A percentile compares a stretch with the other conserved stretches of the same genome.
These are phyloP conservation scores for Desmodus rotundus DNA, from an alignment of 2,113 vertebrate species.

Conservation along the genomic window DNA sequence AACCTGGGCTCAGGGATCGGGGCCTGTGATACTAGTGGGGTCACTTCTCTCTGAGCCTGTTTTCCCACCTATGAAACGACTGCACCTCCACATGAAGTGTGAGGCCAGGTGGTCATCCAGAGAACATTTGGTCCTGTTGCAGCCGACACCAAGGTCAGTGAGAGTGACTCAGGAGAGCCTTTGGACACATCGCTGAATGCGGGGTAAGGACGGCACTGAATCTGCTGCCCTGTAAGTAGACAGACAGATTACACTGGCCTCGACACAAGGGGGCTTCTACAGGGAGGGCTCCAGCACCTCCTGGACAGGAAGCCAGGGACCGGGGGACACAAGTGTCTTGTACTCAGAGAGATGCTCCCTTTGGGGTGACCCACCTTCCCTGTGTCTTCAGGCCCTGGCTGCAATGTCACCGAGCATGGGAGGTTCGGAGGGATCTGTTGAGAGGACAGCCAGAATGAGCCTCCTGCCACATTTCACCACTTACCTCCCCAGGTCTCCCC, in stretches of 20 bases:
- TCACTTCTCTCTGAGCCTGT: neutral
- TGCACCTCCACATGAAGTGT: too few species aligned
- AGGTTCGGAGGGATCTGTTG: slow-evolving; percentile 93
- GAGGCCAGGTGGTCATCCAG: neutral
- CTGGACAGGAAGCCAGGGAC: neutral
- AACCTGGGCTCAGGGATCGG: neutral
- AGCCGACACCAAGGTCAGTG: neutral
- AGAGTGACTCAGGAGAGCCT: neutral
- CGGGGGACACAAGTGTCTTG: neutral
- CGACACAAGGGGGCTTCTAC: neutral
- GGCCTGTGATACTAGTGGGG: neutral
- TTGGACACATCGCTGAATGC: neutral
- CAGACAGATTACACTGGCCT: neutral
- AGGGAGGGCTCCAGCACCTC: neutral
- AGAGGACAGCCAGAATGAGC: neutral
- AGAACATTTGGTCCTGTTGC: neutral
- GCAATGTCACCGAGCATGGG: slow-evolving; percentile 94
- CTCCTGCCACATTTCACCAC: neutral
- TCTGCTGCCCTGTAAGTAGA: neutral
- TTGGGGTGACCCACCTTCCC: slow-evolving; percentile 87
- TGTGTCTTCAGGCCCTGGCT: slow-evolving; percentile 95
- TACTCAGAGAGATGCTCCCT: neutral
- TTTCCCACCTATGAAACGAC: neutral
- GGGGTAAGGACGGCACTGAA: neutral
- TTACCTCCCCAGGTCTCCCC: neutral